A percentile compares a stretch with the other conserved stretches of the same genome.
Evolutionary conservation across 2,888 invertebrate genomes (phyloP).

Genomic region (Clitarchus hookeri): DNA sequence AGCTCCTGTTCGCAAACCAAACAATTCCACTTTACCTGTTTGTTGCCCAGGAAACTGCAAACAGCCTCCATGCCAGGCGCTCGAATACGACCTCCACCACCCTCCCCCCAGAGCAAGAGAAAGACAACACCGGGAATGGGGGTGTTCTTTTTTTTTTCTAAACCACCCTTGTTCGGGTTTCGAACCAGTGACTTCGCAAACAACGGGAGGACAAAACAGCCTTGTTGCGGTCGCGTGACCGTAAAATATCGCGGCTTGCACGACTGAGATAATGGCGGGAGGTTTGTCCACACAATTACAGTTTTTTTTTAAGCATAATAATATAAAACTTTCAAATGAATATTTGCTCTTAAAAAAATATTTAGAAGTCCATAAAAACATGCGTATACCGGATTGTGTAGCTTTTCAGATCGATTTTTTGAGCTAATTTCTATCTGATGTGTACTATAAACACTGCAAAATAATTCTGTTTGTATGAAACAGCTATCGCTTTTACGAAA

Average conservation of each 20-base stretch:
- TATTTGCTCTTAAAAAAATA: no score
- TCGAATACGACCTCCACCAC: neutral
- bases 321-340: no score
- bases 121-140: neutral
- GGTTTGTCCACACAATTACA: no score
- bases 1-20: conserved; percentile 1
- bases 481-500: no score
- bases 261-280: no score
- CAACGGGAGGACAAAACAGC: neutral
- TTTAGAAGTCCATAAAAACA: no score
- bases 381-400: no score
- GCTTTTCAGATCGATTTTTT: no score
- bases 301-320: no score
- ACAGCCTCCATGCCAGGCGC: neutral
- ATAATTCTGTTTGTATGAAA: no score
- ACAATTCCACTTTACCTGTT: conserved; percentile 14
- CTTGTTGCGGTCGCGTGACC: neutral
- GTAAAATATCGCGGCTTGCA: neutral
- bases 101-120: neutral
- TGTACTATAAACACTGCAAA: no score
- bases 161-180: neutral
- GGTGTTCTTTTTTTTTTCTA: neutral
- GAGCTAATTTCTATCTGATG: no score
- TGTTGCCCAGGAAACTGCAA: neutral
- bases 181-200: neutral